These are phyloP conservation scores for Diorhabda carinulata DNA, from an alignment of 1,140 invertebrate genomes.

Conservation along the genomic window DNA sequence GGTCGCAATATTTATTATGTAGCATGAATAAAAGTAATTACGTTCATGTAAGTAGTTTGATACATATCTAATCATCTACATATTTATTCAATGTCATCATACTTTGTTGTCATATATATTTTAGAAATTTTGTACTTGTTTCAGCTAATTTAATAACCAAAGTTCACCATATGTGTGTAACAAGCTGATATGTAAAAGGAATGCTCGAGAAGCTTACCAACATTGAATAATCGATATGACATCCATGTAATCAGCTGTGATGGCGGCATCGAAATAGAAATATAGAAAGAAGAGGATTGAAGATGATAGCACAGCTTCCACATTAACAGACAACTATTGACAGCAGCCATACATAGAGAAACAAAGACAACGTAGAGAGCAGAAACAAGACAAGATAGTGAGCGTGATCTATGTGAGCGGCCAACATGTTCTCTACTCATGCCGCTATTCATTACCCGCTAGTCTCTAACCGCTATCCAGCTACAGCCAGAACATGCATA, in stretches of 20 bases:
- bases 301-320: constrained; percentile 17
- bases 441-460: constrained; percentile 25
- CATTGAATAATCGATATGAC: constrained; percentile 14
- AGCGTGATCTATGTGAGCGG: constrained; percentile 36
- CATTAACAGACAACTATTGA: constrained; percentile 30
- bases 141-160: constrained; percentile 7
- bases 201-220: constrained; percentile 38
- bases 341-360: constrained; percentile 35
- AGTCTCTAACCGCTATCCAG: constrained; percentile 28
- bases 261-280: constrained; percentile 1
- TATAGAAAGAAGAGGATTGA: constrained; percentile 14
- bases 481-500: constrained; percentile 45
- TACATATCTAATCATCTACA: too few relatives aligned
- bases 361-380: constrained; percentile 27
- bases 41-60: too few relatives aligned
- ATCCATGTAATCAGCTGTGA: not conserved
- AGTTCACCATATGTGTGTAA: constrained; percentile 12
- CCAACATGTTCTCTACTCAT: constrained; percentile 26
- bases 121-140: too few relatives aligned
- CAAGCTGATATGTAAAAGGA: constrained; percentile 3
- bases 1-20: too few relatives aligned
- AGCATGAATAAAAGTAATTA: too few relatives aligned
- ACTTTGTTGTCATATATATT: too few relatives aligned
- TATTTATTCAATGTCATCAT: too few relatives aligned
- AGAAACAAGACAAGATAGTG: constrained; percentile 22